Evolutionary conservation across 2,888 invertebrate genomes (phyloP), one percentile per base, ranked within the genome.

Genomic region (Sesia apiformis): DNA sequence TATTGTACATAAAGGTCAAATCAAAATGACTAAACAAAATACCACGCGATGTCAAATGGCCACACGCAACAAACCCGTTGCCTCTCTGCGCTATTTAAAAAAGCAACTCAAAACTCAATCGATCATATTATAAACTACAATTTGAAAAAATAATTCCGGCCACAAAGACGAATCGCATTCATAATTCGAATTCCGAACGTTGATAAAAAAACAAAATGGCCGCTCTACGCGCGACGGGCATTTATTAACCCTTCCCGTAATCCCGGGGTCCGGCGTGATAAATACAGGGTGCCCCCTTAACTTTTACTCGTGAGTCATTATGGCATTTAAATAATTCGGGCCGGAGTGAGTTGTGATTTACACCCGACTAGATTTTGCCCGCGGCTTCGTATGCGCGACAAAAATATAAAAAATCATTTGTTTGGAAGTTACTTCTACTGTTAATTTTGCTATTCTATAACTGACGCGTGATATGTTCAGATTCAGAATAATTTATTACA

Each of bases 241-340:
- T 85, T 85, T 85, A 83, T 84, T 84, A 85, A 84, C 84, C 84
- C 81, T 80, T 74, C 73, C 69, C 64, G 75, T 78, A 79, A 84
- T 80, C 81, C 75, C 65, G 66, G 70, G 74, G 78, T 76, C 79
- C 77, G 67, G 73, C 66, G 78, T 83, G 83, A 85, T 84, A 85
- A 87, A 81, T 56, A 81, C 79, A 66, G 77, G 76, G 74, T 79
- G 74, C 79, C 76, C 73, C 71, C 74, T 74, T 74, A 78, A 79
- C 79, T 77, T 79, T 82, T 79, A 71, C 76, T 73, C 85, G 77
- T 79, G 81, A 83, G 81, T 87, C 87, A 90, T 90, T 90, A 90
- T 83, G 81, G 84, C 77, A 83, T 88, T 89, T 86, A 88, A 90
- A 90, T 90, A 90, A 86, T 86, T 88, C 83, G 80, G 75, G 75